Evolutionary conservation across 2,797 vertebrate species (phyloP).

Genomic region (Sebastes iracundus): DNA sequence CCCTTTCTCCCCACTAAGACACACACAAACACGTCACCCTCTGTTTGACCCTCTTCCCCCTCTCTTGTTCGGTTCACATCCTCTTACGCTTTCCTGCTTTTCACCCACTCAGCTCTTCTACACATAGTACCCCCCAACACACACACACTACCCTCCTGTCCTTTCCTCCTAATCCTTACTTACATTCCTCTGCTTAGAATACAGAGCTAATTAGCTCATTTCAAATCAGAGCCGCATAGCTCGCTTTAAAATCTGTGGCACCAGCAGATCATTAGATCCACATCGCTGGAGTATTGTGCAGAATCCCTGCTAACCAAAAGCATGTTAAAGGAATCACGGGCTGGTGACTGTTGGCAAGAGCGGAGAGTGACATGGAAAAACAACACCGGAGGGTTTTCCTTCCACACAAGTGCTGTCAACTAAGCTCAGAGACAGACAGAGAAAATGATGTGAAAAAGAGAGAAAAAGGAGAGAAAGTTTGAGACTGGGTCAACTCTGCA

Average conservation of each 20-base stretch:
- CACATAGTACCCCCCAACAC: background rate
- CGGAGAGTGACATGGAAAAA: constrained; percentile 70
- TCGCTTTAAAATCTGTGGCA: constrained; percentile 38
- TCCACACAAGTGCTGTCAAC: constrained; percentile 71
- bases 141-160: background rate
- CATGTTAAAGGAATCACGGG: constrained; percentile 56
- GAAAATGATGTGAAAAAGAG: constrained; percentile 62
- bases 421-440: constrained; percentile 53
- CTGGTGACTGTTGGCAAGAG: constrained; percentile 68
- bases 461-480: constrained; percentile 66
- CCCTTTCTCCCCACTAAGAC: constrained; percentile 40
- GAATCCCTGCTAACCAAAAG: constrained; percentile 42
- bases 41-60: constrained; percentile 56
- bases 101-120: constrained; percentile 32
- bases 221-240: constrained; percentile 39
- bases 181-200: constrained; percentile 39
- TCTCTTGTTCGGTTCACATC: constrained; percentile 38
- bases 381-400: constrained; percentile 64
- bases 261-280: constrained; percentile 43
- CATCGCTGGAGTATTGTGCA: constrained; percentile 26
- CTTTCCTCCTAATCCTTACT: constrained; percentile 45
- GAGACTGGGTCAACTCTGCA: constrained; percentile 68
- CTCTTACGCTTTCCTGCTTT: constrained; percentile 42
- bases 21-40: constrained; percentile 51
- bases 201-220: constrained; percentile 60